Percentiles rank a stretch among this genome's conserved stretches.
Evolutionary conservation across 2,888 invertebrate species (phyloP).

Genomic region (Drosophila yooni): DNA sequence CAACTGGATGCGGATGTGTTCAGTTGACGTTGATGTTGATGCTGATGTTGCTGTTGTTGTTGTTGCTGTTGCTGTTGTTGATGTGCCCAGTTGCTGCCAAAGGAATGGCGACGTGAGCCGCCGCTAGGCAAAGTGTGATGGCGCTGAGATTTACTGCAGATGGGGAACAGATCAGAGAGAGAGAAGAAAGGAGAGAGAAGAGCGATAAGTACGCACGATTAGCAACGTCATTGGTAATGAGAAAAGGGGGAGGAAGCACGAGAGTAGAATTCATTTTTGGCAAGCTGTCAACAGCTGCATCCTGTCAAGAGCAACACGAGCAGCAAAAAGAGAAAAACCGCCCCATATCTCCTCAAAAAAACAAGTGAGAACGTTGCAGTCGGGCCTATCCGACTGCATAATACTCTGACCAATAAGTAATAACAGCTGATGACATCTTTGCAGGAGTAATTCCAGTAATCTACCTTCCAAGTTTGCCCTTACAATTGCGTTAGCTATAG

Average conservation of each 20-base stretch:
- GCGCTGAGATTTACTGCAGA: constrained; percentile 72
- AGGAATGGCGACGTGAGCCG: constrained; percentile 83
- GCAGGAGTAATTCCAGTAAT: not conserved
- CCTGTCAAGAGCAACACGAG: constrained; percentile 56
- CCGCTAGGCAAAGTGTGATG: constrained; percentile 83
- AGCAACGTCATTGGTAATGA: constrained; percentile 66
- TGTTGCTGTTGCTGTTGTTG: constrained; percentile 53
- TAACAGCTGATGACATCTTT: not conserved
- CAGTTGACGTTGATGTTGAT: constrained; percentile 55
- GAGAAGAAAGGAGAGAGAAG: constrained; percentile 17
- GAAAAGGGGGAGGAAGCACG: constrained; percentile 9
- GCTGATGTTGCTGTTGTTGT: constrained; percentile 59
- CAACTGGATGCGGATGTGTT: constrained; percentile 63
- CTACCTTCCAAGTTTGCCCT: not conserved
- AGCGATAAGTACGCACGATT: constrained; percentile 68
- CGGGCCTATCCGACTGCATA: not conserved
- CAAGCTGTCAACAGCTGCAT: constrained; percentile 83
- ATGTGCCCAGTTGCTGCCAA: constrained; percentile 84
- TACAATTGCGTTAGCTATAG: not conserved
- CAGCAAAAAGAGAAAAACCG: not conserved
- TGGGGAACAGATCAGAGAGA: constrained; percentile 1
- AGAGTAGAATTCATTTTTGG: constrained; percentile 37
- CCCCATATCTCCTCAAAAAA: constrained; percentile 38
- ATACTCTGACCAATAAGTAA: not conserved
- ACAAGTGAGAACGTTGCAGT: not conserved